Base-by-base conservation (phyloP, 2,888 invertebrate species). In the Lasioglossum marginatum region DNA sequence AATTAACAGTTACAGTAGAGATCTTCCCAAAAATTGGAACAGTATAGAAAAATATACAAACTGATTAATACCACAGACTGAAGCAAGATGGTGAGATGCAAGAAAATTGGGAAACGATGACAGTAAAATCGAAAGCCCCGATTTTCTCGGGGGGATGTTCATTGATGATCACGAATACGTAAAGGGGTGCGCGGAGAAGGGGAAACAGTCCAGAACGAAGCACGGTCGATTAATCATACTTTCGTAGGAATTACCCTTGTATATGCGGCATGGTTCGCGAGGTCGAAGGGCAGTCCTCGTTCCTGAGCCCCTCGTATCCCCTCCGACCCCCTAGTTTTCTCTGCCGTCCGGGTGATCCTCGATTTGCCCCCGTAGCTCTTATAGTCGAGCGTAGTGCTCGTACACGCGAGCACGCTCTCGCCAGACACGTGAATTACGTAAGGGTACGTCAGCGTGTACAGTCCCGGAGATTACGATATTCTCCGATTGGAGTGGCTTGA, bases 341-440 rank as follows among this genome's bases (percentile, higher is more conserved):
- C 40, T 0, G 2, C 70, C 40, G n/a, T 40, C 27, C 45, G 82
- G 23, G 43, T 45, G 84, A 76, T 85, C 78, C 85, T 76, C 79
- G 71, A 57, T 77, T 70, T 45, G 52, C 76, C 79, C 79, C 71
- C 45, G 81, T 16, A 82, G 70, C 68, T 74, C 76, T 70, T 77
- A 27, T 27, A 31, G 48, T 23, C 76, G 77, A 76, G 66, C 70
- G 37, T 16, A n/a, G 70, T 70, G 37, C 70, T 81, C 86, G 82
- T 77, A 88, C 94, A 93, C 94, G 94, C 94, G 91, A 93, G 90
- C 87, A 85, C 91, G 92, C 91, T 93, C 87, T 82, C 23, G 82
- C 83, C 91, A 91, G 93, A 92, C 93, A 93, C 93, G 93, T 92
- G 94, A 93, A 94, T 94, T 94, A 93, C 93, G 92, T 93, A 94